Evolutionary conservation across 2,797 vertebrate genomes (phyloP).

Genomic region (Lindbergichthys nudifrons): DNA sequence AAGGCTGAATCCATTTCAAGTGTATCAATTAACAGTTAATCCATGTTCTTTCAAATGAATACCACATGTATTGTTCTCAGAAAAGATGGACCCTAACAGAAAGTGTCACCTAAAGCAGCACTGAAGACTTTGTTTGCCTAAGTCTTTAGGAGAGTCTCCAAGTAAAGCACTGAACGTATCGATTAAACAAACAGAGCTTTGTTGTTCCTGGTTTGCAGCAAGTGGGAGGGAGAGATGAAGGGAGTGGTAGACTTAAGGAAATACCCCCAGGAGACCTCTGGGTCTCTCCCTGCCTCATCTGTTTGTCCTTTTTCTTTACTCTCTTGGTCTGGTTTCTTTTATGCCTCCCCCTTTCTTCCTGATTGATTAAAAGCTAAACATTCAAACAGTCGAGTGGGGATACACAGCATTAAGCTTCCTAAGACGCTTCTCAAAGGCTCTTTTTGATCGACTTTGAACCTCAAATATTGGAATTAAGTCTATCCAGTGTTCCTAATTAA

Average conservation of each 20-base stretch:
- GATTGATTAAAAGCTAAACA: conserved; percentile 54
- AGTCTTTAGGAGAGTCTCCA: conserved; percentile 44
- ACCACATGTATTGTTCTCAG: neutral
- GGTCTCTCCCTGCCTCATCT: conserved; percentile 48
- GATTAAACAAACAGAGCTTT: conserved; percentile 69
- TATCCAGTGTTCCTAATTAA: neutral
- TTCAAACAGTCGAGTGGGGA: conserved; percentile 11
- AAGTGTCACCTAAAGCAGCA: conserved; percentile 8
- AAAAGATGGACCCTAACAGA: too few relatives aligned
- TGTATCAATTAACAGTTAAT: neutral
- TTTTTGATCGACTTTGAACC: conserved; percentile 4
- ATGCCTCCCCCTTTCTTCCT: conserved; percentile 20
- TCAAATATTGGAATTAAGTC: conserved; percentile 11
- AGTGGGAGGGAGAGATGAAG: conserved; percentile 64
- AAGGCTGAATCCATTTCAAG: neutral
- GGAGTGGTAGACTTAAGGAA: conserved; percentile 61
- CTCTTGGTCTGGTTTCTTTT: conserved; percentile 55
- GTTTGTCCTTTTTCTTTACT: conserved; percentile 39
- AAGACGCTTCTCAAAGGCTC: neutral
- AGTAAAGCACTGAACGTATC: conserved; percentile 58
- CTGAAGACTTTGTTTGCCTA: conserved; percentile 24
- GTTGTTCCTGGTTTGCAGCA: conserved; percentile 58
- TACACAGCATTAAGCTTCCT: conserved; percentile 5
- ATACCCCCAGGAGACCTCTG: conserved; percentile 49
- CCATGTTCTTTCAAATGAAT: neutral